phyloP scores from a whole-genome alignment of 1,140 invertebrate species.

The Delia radicum region DNA sequence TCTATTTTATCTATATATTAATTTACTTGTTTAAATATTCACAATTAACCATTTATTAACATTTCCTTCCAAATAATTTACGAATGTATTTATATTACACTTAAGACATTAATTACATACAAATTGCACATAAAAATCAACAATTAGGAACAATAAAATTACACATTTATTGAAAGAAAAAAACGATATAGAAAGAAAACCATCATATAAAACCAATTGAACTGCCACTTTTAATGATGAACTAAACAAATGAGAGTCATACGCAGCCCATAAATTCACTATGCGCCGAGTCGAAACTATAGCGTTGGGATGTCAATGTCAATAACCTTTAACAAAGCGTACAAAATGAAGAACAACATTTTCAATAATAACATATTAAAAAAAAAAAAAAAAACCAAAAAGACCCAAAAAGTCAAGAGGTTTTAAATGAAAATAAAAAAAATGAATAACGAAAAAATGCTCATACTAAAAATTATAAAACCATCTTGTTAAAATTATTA shows the following conservation, averaged over 20 bases:
- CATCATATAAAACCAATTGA: background rate
- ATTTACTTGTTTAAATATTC: no score
- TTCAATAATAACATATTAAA: background rate
- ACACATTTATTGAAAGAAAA: no score
- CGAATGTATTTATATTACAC: no score
- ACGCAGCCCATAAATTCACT: background rate
- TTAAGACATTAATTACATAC: background rate
- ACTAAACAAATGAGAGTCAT: background rate
- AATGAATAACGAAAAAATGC: background rate
- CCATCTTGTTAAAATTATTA: constrained; percentile 19
- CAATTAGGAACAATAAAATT: background rate
- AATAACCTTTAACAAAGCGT: background rate
- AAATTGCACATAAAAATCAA: background rate
- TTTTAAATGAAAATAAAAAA: background rate
- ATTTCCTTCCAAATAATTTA: no score
- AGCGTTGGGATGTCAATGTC: background rate
- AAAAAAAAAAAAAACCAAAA: background rate
- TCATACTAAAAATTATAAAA: background rate
- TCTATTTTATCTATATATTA: no score
- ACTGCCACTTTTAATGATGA: background rate
- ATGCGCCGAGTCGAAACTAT: background rate
- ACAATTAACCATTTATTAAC: no score
- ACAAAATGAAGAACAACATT: constrained; percentile 2
- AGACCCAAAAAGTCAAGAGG: constrained; percentile 9
- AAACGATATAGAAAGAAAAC: no score